phyloP scores from a whole-genome alignment of 2,888 invertebrate species.

The Uropetala carovei region DNA sequence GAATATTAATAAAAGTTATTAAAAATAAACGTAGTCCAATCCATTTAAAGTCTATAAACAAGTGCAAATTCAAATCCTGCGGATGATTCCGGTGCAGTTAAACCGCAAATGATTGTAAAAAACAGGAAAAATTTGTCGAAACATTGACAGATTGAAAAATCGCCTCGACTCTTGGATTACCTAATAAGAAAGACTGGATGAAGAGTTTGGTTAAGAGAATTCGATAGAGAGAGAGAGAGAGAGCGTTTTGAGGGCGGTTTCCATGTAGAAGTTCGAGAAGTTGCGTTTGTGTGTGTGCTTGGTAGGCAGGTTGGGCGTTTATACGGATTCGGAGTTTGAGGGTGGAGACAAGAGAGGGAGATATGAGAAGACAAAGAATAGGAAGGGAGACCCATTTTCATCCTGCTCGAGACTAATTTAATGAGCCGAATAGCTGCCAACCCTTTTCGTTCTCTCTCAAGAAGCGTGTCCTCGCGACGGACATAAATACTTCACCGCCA shows the following conservation, averaged over 20 bases:
- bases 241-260: background rate
- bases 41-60: too few species aligned
- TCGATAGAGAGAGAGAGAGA: background rate
- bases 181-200: background rate
- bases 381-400: background rate
- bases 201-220: background rate
- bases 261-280: background rate
- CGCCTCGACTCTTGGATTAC: background rate
- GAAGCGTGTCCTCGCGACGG: background rate
- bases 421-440: background rate
- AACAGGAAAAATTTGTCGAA: too few species aligned
- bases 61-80: too few species aligned
- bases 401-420: background rate
- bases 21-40: too few species aligned
- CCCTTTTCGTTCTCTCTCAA: background rate
- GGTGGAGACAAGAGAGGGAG: background rate
- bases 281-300: background rate
- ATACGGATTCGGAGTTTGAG: background rate
- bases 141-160: too few species aligned
- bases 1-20: too few species aligned
- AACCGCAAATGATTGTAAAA: too few species aligned
- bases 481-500: slow-evolving; percentile 13
- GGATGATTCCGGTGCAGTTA: too few species aligned
- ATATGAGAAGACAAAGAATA: background rate
- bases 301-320: slow-evolving; percentile 9